phyloP scores from a whole-genome alignment of 2,113 vertebrate species.

The Mustela lutreola region DNA sequence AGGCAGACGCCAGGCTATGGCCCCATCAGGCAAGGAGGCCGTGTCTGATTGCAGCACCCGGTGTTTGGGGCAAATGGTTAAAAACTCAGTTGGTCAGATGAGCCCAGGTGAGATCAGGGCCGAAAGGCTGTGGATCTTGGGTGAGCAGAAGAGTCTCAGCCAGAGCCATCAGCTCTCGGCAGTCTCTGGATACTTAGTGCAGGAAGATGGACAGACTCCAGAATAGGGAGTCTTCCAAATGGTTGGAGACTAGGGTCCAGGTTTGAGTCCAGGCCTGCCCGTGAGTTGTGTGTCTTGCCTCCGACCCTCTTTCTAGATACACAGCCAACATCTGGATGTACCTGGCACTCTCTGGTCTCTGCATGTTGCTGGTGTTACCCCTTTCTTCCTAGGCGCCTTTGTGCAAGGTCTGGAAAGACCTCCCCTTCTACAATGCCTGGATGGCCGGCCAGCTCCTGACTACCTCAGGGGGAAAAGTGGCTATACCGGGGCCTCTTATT shows the following conservation, averaged over 20 bases:
- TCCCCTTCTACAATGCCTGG: neutral
- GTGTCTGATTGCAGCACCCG: neutral
- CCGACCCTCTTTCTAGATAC: neutral
- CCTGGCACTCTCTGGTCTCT: neutral
- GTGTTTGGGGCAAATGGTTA: neutral
- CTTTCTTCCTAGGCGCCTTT: neutral
- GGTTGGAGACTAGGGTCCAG: neutral
- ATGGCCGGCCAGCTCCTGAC: neutral
- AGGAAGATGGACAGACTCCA: neutral
- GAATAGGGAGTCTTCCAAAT: neutral
- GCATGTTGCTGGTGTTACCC: neutral
- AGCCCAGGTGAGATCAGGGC: neutral
- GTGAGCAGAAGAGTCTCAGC: neutral
- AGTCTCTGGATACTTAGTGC: neutral
- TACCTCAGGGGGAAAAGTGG: neutral
- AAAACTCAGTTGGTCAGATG: neutral
- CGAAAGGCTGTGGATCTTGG: neutral
- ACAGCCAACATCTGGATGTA: neutral
- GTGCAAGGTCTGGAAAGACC: neutral
- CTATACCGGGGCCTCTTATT: neutral
- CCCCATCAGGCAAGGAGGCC: neutral
- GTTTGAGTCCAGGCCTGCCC: neutral
- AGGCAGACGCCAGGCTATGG: neutral
- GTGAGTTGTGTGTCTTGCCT: neutral
- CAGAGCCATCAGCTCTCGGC: no score